Conservation (phyloP, 2,888 invertebrate species). For the Brassicogethes aeneus region DNA sequence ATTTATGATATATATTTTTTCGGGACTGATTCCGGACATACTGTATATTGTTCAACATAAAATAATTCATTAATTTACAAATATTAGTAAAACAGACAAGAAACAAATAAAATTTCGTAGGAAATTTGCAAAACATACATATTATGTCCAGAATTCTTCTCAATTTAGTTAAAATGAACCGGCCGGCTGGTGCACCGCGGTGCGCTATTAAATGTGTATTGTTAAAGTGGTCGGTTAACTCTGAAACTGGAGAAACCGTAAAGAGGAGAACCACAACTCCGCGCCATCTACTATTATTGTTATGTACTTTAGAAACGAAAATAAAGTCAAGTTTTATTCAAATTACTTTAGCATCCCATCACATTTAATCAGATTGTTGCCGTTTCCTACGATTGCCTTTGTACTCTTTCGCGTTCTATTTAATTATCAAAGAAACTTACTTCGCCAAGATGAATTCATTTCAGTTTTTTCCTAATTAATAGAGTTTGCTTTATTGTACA, state of each 20-base stretch:
- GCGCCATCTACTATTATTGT: slow-evolving; percentile 14
- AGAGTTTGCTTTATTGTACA: no score
- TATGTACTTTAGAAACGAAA: slow-evolving; percentile 10
- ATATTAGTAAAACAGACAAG: no score
- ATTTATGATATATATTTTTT: no score
- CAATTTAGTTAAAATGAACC: not conserved
- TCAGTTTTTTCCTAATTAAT: no score
- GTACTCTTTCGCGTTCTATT: slow-evolving; percentile 12
- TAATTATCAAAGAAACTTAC: slow-evolving; percentile 7
- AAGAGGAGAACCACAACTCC: slow-evolving; percentile 6
- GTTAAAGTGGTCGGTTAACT: slow-evolving; percentile 7
- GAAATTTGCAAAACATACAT: no score
- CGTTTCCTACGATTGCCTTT: slow-evolving; percentile 14
- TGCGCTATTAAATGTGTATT: not conserved
- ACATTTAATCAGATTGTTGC: slow-evolving; percentile 15
- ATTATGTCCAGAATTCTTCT: no score
- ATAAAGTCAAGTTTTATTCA: slow-evolving; percentile 13
- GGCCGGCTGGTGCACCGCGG: no score
- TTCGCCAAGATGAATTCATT: no score
- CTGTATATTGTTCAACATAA: no score
- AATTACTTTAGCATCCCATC: slow-evolving; percentile 13
- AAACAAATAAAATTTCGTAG: no score
- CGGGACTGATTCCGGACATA: no score
- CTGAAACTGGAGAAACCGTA: slow-evolving; percentile 4
- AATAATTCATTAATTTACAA: no score